Conservation (phyloP, 2,113 vertebrate genomes). For the Carlito syrichta region DNA sequence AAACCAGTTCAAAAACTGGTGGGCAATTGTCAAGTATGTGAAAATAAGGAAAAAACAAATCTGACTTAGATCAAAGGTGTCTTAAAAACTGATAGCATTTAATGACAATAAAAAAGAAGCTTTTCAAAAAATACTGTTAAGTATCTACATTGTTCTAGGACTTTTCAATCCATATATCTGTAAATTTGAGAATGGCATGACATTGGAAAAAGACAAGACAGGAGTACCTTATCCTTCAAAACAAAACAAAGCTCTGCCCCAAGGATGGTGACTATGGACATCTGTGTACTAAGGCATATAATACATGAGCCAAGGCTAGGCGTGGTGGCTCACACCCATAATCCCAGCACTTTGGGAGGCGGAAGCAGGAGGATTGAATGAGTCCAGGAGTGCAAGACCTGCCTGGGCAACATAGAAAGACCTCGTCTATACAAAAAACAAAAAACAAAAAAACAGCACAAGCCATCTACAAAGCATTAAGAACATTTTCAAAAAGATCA, state of each 20-base stretch:
- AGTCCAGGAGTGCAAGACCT: neutral
- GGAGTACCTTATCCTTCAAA: neutral
- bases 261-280: neutral
- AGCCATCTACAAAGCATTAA: neutral
- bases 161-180: neutral
- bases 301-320: no score
- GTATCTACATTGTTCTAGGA: neutral
- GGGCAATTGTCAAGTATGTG: neutral
- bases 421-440: neutral
- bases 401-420: neutral
- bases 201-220: neutral
- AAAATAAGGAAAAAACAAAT: neutral
- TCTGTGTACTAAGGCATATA: neutral
- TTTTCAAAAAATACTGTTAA: neutral
- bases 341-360: neutral
- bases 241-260: neutral
- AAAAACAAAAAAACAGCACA: no score
- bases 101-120: neutral
- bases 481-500: neutral
- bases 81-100: neutral
- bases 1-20: neutral
- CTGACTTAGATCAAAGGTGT: neutral
- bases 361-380: neutral
- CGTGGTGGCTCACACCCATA: neutral
- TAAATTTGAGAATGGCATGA: neutral